phyloP scores from a whole-genome alignment of 2,113 vertebrate genomes.

The Xenopus borealis region DNA sequence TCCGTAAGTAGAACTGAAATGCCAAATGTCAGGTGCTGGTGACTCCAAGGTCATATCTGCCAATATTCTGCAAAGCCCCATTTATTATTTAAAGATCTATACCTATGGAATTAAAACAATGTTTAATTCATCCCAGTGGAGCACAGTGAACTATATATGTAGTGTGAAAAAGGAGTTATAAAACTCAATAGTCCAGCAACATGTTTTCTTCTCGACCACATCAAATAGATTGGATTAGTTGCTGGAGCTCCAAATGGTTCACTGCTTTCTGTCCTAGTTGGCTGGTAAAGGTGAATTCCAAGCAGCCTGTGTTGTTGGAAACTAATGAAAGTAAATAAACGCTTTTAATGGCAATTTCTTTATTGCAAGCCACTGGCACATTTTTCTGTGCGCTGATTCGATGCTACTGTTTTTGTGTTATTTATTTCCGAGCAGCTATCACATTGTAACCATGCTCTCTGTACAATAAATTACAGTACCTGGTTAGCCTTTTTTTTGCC shows the following conservation, averaged over 20 bases:
- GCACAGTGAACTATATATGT: not conserved
- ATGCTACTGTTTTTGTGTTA: slow-evolving; percentile 14
- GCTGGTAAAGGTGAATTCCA: slow-evolving; percentile 36
- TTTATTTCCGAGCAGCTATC: slow-evolving; percentile 28
- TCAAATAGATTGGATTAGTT: not conserved
- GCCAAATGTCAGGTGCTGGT: not conserved
- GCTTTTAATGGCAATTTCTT: slow-evolving; percentile 44
- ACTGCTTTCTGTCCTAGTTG: slow-evolving; percentile 36
- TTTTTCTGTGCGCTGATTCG: slow-evolving; percentile 9
- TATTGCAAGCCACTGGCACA: slow-evolving; percentile 36
- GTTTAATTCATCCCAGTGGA: not conserved
- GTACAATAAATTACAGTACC: slow-evolving; percentile 22
- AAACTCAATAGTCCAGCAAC: slow-evolving; percentile 6
- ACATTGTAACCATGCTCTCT: slow-evolving; percentile 16
- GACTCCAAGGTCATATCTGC: not conserved
- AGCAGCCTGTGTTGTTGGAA: slow-evolving; percentile 25
- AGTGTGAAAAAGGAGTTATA: not conserved
- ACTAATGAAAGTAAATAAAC: slow-evolving; percentile 44
- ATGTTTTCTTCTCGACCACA: not conserved
- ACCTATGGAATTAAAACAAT: not conserved
- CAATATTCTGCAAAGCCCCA: not conserved
- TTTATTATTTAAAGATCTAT: not conserved
- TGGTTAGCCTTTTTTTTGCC: slow-evolving; percentile 19
- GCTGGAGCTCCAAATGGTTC: slow-evolving; percentile 6
- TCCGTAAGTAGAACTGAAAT: not conserved